Base-by-base conservation (phyloP, 2,113 vertebrate species). In the Neogobius melanostomus region DNA sequence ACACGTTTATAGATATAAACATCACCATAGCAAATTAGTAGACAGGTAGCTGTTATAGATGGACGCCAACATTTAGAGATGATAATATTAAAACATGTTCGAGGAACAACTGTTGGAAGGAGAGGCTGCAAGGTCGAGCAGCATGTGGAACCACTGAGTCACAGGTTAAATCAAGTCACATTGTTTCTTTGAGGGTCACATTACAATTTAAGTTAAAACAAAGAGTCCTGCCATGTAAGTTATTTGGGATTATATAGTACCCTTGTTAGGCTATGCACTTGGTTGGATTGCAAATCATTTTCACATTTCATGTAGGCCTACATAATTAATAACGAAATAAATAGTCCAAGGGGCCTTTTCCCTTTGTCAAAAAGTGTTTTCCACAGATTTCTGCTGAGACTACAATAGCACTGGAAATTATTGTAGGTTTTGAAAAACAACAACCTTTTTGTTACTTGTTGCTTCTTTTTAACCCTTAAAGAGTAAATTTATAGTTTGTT, bases 131-230 rank as follows among this genome's bases (percentile, higher is more conserved):
- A 53, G 64, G 68, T 64, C 68, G 77, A 76, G 57, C 60, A 80
- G 69, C 64, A 65, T 66, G 8, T 78, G 80, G 64, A 83, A 74
- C 43, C 43, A 68, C 69, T 91, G 90, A 91, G 46, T 90, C 87
- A 90, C 64, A 57, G 44, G 73, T 84, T 84, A 83, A 91, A 85
- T 81, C 66, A 74, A 74, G 77, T 16, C 59, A 60, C 71, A 66
- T 77, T 80, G 74, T 76, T 81, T 77, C 43, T 48, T 60, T 52
- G 74, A 66, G 60, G 54, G 74, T 68, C 61, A 56, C 64, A 63
- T 76, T 81, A 64, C 59, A 81, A 68, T 77, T 68, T 15, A 57
- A 51, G 71, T 71, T 53, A 74, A 36, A 36, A 36, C 16, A 66
- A 52, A 64, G 10, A 46, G 14, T 12, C 69, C 36, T 68, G 70